These are phyloP conservation scores for Mechanitis mazaeus DNA, from an alignment of 2,888 invertebrate species.

Conservation along the genomic window DNA sequence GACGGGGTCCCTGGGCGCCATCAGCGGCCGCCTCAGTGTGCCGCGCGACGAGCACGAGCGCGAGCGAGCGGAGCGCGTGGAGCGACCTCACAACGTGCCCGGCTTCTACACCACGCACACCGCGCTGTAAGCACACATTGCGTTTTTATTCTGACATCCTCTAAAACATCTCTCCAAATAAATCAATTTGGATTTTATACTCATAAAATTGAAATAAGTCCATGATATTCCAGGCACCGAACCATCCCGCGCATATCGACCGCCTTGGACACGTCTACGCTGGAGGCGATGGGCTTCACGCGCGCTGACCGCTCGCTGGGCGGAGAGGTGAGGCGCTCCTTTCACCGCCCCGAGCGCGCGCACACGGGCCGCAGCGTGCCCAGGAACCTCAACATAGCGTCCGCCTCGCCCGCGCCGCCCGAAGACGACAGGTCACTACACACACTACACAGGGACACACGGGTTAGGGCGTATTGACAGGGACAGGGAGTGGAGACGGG, in stretches of 20 bases:
- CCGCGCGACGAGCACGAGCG: conserved; percentile 62
- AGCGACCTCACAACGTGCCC: conserved; percentile 67
- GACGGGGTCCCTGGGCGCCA: conserved; percentile 69
- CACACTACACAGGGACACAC: neutral
- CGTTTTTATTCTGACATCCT: neutral
- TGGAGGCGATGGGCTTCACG: conserved; percentile 46
- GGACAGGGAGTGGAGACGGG: no score
- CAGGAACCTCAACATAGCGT: conserved; percentile 72
- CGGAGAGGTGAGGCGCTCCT: conserved; percentile 66
- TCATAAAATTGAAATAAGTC: neutral
- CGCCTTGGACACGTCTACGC: conserved; percentile 46
- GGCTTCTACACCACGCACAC: conserved; percentile 62
- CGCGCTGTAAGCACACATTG: conserved; percentile 45
- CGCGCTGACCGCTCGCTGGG: conserved; percentile 50
- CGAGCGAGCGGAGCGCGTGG: conserved; percentile 31
- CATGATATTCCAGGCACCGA: conserved; percentile 50
- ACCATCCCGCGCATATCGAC: conserved; percentile 68
- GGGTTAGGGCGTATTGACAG: neutral
- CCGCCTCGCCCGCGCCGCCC: conserved; percentile 29
- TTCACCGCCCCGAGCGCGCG: conserved; percentile 53
- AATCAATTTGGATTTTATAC: no score
- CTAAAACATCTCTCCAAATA: neutral
- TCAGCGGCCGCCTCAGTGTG: conserved; percentile 56
- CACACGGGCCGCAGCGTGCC: conserved; percentile 68
- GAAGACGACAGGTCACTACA: conserved; percentile 20